Base-by-base conservation (phyloP, 2,888 invertebrate genomes). In the Coecobrya sp. region DNA sequence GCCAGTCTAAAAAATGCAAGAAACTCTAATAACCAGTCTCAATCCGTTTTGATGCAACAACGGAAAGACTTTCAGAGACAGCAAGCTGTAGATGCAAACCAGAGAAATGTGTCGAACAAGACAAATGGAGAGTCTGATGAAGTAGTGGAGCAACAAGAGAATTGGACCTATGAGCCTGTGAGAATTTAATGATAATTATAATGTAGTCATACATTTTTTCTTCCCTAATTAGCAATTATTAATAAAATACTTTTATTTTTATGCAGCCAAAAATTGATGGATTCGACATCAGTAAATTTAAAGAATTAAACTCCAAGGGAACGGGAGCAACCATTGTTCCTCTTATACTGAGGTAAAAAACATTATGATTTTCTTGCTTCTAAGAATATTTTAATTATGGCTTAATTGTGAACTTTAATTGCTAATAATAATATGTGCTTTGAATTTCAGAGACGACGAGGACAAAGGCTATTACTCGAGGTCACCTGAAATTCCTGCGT, bases 201-300 rank as follows among this genome's bases (percentile, higher is more conserved):
- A n/a, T n/a, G n/a, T n/a, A n/a, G n/a, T n/a, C n/a, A n/a, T n/a
- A n/a, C n/a, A n/a, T n/a, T n/a, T n/a, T n/a, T n/a, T n/a, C n/a
- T n/a, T n/a, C n/a, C n/a, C n/a, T n/a, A n/a, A n/a, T n/a, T n/a
- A n/a, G n/a, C n/a, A n/a, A n/a, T n/a, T n/a, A n/a, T n/a, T n/a
- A n/a, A n/a, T n/a, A n/a, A n/a, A n/a, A n/a, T 36, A 36, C 2
- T 36, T 36, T 36, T 36, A 36, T 36, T 76, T 70, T 36, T n/a
- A 8, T 55, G 7, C 88, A 93, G 93, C 93, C 93, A 13, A 92
- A 92, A 86, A 93, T 93, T 42, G 91, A 93, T 30, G 93, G 93
- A 16, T 93, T 93, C 81, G 93, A 93, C 59, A 85, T 92, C 19
- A 82, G 85, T 19, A 92, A 91, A 65, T 92, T 93, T 52, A 90